Base-by-base conservation (phyloP, 1,140 invertebrate species). In the Pectinophora gossypiella region DNA sequence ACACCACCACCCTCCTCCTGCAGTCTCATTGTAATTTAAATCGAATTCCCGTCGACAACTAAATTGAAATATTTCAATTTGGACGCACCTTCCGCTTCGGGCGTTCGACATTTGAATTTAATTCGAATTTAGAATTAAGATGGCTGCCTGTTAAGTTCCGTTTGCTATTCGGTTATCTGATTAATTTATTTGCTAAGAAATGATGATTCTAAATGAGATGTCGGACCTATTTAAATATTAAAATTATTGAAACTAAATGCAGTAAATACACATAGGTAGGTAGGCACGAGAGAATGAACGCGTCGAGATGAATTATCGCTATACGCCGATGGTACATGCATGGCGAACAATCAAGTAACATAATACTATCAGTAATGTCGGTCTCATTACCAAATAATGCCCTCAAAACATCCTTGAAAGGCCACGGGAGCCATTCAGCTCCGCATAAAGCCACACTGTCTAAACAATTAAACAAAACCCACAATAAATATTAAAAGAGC, bases 41-140 rank as follows among this genome's bases (percentile, higher is more conserved):
- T 85, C 64, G 75, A 80, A 79, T 82, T 78, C 72, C 72, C 61
- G 64, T 56, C 73, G 65, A 73, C 68, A 75, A 74, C 65, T 68
- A 80, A 80, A 85, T 82, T 79, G 78, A 81, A 85, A 85, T 85
- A 85, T 85, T 81, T 79, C 72, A 79, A 81, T 82, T 82, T 64
- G 66, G 59, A 67, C 57, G 62, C 72, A 75, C 76, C 80, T 76
- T 67, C 61, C 64, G 49, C 54, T 56, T 54, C 59, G n/a, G n/a
- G 64, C 54, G 51, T 63, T 62, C 59, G 61, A 50, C 55, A 51
- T 64, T 65, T 66, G 60, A 67, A 62, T 64, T 70, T 53, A 51
- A 66, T 56, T 65, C 56, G 56, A 64, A 68, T 69, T 67, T 54
- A 35, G 53, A 56, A 61, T 61, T 53, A 61, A 61, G 50, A 36